Percentiles rank a stretch among this genome's conserved stretches.
These are phyloP conservation scores for Helleia helle DNA, from an alignment of 2,888 invertebrate genomes.

Conservation along the genomic window DNA sequence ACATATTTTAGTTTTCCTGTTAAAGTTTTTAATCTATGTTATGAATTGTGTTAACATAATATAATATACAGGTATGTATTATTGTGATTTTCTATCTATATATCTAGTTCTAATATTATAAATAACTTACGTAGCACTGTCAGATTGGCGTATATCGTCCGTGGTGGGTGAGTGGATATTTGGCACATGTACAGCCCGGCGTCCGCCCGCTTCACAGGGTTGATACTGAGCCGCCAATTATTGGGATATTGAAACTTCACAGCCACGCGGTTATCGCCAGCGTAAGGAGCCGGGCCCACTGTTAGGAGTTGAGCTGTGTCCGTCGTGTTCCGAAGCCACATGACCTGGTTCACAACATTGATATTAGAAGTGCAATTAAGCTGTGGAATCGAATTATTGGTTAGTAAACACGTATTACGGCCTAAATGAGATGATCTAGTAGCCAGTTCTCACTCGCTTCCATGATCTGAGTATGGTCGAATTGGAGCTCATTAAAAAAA, in stretches of 20 bases:
- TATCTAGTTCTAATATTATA: no score
- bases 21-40: no score
- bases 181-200: slow-evolving; percentile 86
- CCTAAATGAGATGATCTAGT: no score
- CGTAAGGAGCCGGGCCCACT: slow-evolving; percentile 77
- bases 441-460: no score
- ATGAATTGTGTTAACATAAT: no score
- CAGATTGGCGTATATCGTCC: slow-evolving; percentile 82
- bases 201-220: slow-evolving; percentile 80
- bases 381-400: no score
- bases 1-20: no score
- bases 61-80: no score
- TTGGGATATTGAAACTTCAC: slow-evolving; percentile 81
- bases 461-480: no score
- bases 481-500: no score
- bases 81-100: no score
- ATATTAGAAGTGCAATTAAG: neutral
- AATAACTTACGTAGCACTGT: slow-evolving; percentile 79
- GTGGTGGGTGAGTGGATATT: slow-evolving; percentile 86
- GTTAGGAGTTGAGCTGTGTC: slow-evolving; percentile 78
- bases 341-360: slow-evolving; percentile 59
- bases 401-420: no score
- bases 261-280: slow-evolving; percentile 76
- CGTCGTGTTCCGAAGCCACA: slow-evolving; percentile 78
- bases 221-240: slow-evolving; percentile 80